phyloP scores from a whole-genome alignment of 2,888 invertebrate species.

The Drosophila ustulata region DNA sequence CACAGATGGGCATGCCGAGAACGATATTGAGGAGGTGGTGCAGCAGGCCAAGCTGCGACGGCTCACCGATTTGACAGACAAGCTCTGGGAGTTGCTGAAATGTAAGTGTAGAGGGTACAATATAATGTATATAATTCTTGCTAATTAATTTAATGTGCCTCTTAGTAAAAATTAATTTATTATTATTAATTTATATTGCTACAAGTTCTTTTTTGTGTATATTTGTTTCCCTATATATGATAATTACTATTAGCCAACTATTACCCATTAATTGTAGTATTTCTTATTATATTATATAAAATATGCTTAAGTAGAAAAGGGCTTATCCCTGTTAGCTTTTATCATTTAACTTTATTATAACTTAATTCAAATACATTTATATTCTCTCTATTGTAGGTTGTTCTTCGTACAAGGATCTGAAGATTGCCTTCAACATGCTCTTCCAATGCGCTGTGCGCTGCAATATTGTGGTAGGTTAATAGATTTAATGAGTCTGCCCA shows the following conservation, averaged over 20 bases:
- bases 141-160: too few relatives aligned
- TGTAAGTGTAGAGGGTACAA: constrained; percentile 55
- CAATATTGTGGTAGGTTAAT: constrained; percentile 82
- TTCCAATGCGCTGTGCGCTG: constrained; percentile 84
- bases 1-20: constrained; percentile 56
- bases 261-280: too few relatives aligned
- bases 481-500: background rate
- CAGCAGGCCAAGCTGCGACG: constrained; percentile 74
- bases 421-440: constrained; percentile 81
- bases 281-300: too few relatives aligned
- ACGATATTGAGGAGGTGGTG: constrained; percentile 82
- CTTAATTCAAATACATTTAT: background rate
- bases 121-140: too few relatives aligned
- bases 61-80: constrained; percentile 83
- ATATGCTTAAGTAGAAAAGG: too few relatives aligned
- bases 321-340: too few relatives aligned
- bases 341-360: too few relatives aligned
- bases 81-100: constrained; percentile 83
- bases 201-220: too few relatives aligned
- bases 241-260: too few relatives aligned
- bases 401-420: constrained; percentile 82
- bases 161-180: too few relatives aligned
- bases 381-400: constrained; percentile 67
- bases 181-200: too few relatives aligned
- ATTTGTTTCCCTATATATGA: too few relatives aligned